A percentile compares a stretch with the other conserved stretches of the same genome.
These are phyloP conservation scores for Nothocercus julius DNA, from an alignment of 2,113 vertebrate genomes.

Conservation along the genomic window DNA sequence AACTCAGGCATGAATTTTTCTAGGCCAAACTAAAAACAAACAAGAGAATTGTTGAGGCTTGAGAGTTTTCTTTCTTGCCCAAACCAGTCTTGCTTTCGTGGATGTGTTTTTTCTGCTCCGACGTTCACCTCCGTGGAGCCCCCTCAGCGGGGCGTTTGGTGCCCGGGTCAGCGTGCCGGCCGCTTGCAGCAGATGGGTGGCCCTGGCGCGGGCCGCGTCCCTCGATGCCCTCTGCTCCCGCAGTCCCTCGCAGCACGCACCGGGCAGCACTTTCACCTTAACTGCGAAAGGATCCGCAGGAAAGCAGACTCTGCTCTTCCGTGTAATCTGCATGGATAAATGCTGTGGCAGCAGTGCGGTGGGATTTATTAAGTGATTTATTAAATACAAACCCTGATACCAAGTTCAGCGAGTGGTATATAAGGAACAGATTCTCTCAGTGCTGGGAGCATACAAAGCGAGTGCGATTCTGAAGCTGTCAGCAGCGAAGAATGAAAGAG, in stretches of 20 bases:
- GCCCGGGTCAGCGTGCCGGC: neutral
- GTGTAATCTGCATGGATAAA: neutral
- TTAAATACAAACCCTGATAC: neutral
- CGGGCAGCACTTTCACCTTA: neutral
- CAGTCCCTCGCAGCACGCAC: neutral
- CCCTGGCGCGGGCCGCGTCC: neutral
- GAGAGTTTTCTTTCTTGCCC: neutral
- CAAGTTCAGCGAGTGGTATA: neutral
- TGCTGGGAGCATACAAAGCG: neutral
- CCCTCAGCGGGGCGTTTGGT: neutral
- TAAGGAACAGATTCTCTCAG: neutral
- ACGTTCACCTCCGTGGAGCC: neutral
- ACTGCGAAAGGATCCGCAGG: neutral
- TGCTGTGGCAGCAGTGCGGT: neutral
- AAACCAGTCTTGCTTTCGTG: neutral
- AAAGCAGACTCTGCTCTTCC: neutral
- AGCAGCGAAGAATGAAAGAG: rapidly evolving
- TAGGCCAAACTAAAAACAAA: neutral
- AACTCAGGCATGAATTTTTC: neutral
- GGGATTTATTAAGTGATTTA: neutral
- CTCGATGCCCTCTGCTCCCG: neutral
- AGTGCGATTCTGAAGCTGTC: neutral
- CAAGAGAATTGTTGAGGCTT: neutral
- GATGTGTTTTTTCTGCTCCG: neutral
- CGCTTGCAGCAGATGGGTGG: neutral